Evolutionary conservation across 2,113 vertebrate species (phyloP).

Genomic region (Tenrec ecaudatus): DNA sequence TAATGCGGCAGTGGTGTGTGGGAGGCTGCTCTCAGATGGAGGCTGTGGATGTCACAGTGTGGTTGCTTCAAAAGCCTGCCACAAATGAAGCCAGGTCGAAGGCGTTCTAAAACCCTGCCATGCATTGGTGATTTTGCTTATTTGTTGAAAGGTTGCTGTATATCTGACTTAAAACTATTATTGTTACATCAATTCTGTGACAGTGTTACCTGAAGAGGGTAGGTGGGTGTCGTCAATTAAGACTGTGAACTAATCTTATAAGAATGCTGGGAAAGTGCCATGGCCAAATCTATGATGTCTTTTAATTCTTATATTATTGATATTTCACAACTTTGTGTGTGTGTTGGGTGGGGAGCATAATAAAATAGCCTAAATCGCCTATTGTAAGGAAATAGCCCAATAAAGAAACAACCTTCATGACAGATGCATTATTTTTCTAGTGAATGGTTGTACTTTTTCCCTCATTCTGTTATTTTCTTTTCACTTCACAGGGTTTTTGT

Average conservation of each 20-base stretch:
- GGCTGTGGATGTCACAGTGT: neutral
- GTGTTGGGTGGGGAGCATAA: too few species aligned
- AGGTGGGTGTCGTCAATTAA: neutral
- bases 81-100: neutral
- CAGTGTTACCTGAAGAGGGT: neutral
- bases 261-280: neutral
- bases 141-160: neutral
- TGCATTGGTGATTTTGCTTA: neutral
- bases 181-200: neutral
- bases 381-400: neutral
- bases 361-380: neutral
- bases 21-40: slow-evolving; percentile 62
- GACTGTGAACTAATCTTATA: neutral
- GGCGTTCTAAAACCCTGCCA: slow-evolving; percentile 1
- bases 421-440: neutral
- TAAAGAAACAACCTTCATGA: neutral
- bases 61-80: slow-evolving; percentile 37
- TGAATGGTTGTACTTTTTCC: neutral
- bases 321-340: neutral
- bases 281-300: neutral
- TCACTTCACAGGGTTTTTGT: neutral
- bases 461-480: neutral
- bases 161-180: neutral
- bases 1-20: slow-evolving; percentile 68
- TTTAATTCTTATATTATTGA: neutral